Evolutionary conservation across 2,797 vertebrate genomes (phyloP).

Genomic region (Pelodytes ibericus): DNA sequence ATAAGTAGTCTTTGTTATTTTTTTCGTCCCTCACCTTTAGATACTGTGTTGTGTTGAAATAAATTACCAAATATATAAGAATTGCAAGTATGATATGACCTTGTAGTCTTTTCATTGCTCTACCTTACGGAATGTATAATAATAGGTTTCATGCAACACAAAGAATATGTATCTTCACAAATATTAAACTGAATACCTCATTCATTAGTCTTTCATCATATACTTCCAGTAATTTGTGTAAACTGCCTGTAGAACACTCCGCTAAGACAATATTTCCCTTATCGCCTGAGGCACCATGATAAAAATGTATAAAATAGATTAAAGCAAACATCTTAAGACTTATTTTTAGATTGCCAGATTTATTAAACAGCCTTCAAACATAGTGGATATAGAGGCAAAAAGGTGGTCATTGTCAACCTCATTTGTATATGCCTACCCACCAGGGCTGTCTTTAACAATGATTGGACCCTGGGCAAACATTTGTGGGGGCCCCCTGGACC

Average conservation of each 20-base stretch:
- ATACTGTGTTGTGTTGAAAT: conserved; percentile 34
- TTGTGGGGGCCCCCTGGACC: too few relatives aligned
- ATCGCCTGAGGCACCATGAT: background rate
- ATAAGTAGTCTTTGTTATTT: conserved; percentile 8
- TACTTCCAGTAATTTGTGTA: conserved; percentile 18
- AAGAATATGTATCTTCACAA: conserved; percentile 4
- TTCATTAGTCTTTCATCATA: conserved; percentile 34
- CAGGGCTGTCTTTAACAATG: too few relatives aligned
- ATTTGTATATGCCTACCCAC: too few relatives aligned
- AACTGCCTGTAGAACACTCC: background rate
- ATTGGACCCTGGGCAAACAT: too few relatives aligned
- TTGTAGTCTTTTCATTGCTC: conserved; percentile 14
- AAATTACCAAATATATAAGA: background rate
- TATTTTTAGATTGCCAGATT: too few relatives aligned
- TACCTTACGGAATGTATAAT: conserved; percentile 15
- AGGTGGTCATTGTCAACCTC: too few relatives aligned
- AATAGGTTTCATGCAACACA: conserved; percentile 5
- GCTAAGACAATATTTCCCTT: conserved; percentile 26
- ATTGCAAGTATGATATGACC: background rate
- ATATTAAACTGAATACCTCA: background rate
- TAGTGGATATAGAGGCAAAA: too few relatives aligned
- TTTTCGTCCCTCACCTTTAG: conserved; percentile 19
- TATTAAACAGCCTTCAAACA: too few relatives aligned
- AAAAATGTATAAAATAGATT: background rate
- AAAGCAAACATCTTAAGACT: background rate